Conservation (phyloP, 2,888 invertebrate genomes). For the Pedicia rivosa region DNA sequence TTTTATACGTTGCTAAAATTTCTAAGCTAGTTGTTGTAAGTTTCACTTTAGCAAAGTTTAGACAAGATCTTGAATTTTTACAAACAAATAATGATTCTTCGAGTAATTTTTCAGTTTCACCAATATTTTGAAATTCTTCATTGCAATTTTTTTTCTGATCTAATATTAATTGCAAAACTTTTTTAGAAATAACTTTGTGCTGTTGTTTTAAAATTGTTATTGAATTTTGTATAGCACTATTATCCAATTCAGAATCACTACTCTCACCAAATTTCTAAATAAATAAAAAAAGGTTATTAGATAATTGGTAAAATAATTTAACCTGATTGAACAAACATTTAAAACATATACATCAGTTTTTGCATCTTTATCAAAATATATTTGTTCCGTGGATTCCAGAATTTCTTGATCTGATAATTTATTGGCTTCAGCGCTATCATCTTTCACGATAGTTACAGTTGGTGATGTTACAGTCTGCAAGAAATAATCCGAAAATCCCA, state of each 20-base stretch:
- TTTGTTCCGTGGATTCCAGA: slow-evolving; percentile 25
- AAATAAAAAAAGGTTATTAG: too few species aligned
- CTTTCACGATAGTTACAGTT: slow-evolving; percentile 9
- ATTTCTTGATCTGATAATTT: slow-evolving; percentile 29
- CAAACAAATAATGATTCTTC: slow-evolving; percentile 54
- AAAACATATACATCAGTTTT: slow-evolving; percentile 26
- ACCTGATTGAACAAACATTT: slow-evolving; percentile 17
- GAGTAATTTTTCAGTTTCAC: slow-evolving; percentile 52
- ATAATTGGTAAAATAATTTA: too few species aligned
- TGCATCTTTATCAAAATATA: slow-evolving; percentile 24
- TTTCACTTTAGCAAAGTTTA: slow-evolving; percentile 62
- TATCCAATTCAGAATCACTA: neutral
- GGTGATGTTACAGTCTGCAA: slow-evolving; percentile 26
- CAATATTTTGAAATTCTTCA: slow-evolving; percentile 63
- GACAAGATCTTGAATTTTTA: slow-evolving; percentile 49
- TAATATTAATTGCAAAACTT: slow-evolving; percentile 81
- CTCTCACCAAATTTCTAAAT: too few species aligned
- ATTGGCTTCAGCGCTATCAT: slow-evolving; percentile 1
- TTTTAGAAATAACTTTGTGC: slow-evolving; percentile 69
- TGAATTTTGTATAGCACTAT: slow-evolving; percentile 15
- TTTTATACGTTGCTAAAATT: slow-evolving; percentile 81
- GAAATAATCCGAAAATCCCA: slow-evolving; percentile 32
- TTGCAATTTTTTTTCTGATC: slow-evolving; percentile 82
- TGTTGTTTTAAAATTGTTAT: slow-evolving; percentile 26
- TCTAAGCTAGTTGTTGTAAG: slow-evolving; percentile 74